These are phyloP conservation scores for Pterocles burchelli DNA, from an alignment of 2,113 vertebrate genomes.

Conservation along the genomic window DNA sequence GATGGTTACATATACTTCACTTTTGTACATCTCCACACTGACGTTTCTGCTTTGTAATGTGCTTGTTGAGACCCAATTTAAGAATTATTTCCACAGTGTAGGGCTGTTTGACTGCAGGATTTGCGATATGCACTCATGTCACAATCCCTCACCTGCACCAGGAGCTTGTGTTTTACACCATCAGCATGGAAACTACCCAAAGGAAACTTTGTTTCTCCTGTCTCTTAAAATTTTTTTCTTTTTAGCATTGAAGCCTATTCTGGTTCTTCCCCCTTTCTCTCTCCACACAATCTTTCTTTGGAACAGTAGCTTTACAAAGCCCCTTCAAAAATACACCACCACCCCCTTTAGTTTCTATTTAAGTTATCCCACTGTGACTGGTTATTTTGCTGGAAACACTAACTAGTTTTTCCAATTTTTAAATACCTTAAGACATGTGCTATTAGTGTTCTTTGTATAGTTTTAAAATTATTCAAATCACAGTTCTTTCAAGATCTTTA, in stretches of 20 bases:
- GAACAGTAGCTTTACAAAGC: not conserved
- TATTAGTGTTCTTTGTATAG: not conserved
- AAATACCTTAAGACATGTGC: not conserved
- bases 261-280: not conserved
- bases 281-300: not conserved
- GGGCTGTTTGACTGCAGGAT: not conserved
- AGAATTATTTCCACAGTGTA: not conserved
- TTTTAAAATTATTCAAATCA: not conserved
- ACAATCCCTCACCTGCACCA: not conserved
- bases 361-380: fast-evolving
- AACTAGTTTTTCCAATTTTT: not conserved
- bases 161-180: not conserved
- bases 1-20: fast-evolving
- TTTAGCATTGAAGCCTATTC: not conserved
- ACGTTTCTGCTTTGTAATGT: not conserved
- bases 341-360: fast-evolving
- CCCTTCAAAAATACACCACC: not conserved
- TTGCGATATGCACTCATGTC: fast-evolving
- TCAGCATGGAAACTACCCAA: fast-evolving
- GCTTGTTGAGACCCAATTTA: not conserved
- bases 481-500: not conserved
- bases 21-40: fast-evolving
- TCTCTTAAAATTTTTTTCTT: not conserved
- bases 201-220: not conserved
- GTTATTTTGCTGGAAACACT: not conserved